phyloP scores from a whole-genome alignment of 2,797 vertebrate species.

The Phataginus tricuspis region DNA sequence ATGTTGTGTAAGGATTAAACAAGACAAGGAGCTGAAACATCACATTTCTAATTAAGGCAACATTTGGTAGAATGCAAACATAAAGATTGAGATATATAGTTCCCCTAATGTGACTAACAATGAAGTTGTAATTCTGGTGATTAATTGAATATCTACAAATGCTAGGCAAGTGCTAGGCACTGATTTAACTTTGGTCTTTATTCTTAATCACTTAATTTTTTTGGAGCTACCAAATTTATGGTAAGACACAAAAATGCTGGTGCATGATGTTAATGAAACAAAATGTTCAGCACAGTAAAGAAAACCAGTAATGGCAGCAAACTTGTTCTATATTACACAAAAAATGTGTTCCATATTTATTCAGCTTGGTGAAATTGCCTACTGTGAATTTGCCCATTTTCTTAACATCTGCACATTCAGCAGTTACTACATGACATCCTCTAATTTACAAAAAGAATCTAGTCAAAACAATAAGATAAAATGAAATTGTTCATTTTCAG shows the following conservation, averaged over 20 bases:
- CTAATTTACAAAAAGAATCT: conserved; percentile 46
- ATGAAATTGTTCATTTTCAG: conserved; percentile 60
- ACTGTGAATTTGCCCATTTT: conserved; percentile 49
- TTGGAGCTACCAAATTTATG: conserved; percentile 61
- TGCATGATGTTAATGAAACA: conserved; percentile 58
- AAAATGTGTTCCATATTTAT: conserved; percentile 14
- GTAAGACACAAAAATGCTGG: conserved; percentile 49
- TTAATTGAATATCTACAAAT: conserved; percentile 40
- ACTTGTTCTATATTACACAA: background rate
- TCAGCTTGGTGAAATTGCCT: conserved; percentile 46
- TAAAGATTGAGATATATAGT: background rate
- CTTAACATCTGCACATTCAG: conserved; percentile 64
- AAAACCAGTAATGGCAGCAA: conserved; percentile 6
- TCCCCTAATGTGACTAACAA: conserved; percentile 8
- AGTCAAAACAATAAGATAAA: conserved; percentile 59
- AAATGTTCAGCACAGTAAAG: conserved; percentile 1
- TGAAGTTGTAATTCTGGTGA: conserved; percentile 57
- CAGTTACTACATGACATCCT: conserved; percentile 35
- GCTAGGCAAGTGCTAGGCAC: background rate
- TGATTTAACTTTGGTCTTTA: conserved; percentile 28
- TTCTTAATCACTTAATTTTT: conserved; percentile 75
- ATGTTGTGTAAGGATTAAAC: background rate
- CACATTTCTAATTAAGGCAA: background rate
- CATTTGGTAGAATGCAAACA: conserved; percentile 4
- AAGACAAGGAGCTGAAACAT: conserved; percentile 10